Evolutionary conservation across 2,113 vertebrate genomes (phyloP).

Genomic region (Ochotona curzoniae): DNA sequence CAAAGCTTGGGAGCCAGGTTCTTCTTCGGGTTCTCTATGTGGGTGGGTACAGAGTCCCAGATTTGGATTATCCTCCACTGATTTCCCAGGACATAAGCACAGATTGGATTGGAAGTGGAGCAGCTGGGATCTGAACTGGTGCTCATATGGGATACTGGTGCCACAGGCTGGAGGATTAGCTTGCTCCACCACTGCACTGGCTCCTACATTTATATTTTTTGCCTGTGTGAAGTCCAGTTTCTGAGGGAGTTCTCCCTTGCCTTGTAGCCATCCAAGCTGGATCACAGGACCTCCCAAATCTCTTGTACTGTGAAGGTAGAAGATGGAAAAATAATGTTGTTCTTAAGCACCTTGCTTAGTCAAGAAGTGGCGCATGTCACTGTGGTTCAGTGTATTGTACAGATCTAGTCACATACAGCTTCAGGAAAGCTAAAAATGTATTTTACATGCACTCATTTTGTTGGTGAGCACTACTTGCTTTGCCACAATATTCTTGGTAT

Average conservation of each 20-base stretch:
- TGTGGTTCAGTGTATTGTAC: not conserved
- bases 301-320: not conserved
- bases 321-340: not conserved
- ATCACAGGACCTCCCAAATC: not conserved
- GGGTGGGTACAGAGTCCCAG: too few species aligned
- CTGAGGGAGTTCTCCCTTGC: not conserved
- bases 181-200: too few species aligned
- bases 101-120: too few species aligned
- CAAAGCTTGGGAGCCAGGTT: too few species aligned
- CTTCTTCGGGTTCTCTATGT: too few species aligned
- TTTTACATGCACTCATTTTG: not conserved
- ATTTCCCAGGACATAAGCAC: too few species aligned
- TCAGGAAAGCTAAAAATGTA: not conserved
- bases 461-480: not conserved
- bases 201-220: not conserved
- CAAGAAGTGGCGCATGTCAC: not conserved
- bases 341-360: not conserved
- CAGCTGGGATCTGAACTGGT: too few species aligned
- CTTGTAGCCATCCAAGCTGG: not conserved
- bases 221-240: not conserved
- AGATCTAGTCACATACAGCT: not conserved
- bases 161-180: too few species aligned
- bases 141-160: too few species aligned
- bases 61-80: too few species aligned
- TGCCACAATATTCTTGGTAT: not conserved